Evolutionary conservation across 2,888 invertebrate genomes (phyloP).

Genomic region (Willowsia nigromaculata): DNA sequence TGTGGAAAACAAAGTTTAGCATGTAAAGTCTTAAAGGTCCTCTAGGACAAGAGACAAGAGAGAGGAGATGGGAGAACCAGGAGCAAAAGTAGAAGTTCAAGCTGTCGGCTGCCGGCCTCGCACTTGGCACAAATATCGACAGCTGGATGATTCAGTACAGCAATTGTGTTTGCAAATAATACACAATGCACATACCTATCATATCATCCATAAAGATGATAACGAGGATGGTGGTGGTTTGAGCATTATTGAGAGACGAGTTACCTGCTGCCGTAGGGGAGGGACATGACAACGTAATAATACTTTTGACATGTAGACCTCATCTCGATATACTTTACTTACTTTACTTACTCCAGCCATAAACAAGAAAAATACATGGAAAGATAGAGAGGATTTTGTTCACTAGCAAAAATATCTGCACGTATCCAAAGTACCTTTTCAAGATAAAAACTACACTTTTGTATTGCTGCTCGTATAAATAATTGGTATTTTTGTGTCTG

Average conservation of each 20-base stretch:
- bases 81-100: conserved; percentile 52
- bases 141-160: conserved; percentile 66
- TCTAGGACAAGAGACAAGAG: not conserved
- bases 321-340: too few species aligned
- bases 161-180: conserved; percentile 63
- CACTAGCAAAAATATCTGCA: not conserved
- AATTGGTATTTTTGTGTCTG: not conserved
- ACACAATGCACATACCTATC: conserved; percentile 20
- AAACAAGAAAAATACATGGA: not conserved
- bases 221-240: not conserved
- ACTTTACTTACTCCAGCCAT: too few species aligned
- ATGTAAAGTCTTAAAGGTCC: not conserved
- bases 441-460: not conserved
- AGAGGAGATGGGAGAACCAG: conserved; percentile 4
- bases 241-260: conserved; percentile 4
- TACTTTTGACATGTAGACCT: conserved; percentile 29
- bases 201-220: conserved; percentile 22
- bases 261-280: conserved; percentile 55
- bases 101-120: conserved; percentile 59
- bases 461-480: not conserved
- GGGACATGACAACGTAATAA: conserved; percentile 56
- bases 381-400: not conserved
- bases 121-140: conserved; percentile 71
- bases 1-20: not conserved
- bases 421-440: not conserved